Base-by-base conservation (phyloP, 2,888 invertebrate genomes). In the Phyto melanocephala region DNA sequence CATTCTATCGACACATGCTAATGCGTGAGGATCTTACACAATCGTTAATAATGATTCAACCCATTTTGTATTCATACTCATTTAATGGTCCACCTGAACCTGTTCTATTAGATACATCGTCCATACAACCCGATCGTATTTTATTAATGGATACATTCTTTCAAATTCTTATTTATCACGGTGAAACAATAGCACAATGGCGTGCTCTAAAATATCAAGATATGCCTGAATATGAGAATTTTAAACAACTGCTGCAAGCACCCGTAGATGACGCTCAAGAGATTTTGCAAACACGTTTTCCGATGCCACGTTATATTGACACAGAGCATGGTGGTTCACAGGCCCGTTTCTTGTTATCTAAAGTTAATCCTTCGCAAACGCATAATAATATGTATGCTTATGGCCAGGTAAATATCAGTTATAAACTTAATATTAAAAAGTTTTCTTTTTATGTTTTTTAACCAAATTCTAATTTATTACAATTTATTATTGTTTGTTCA, bases 81-180 rank as follows among this genome's bases (percentile, higher is more conserved):
- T 99, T 99, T 92, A 97, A 96, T 88, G 99, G 99, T 0, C 97
- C 98, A 0, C 98, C 98, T 0, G 98, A 99, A 92, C 99, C 99
- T 0, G 99, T 99, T 5, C 92, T 99, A 22, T 92, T 99, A 42
- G 99, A 99, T 91, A 98, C 99, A 2, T 98, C 98, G 67, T 98
- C 98, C 83, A 99, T 99, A 89, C 97, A 98, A 91, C 95, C 98
- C 0, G 99, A 99, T 91, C 93, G 98, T 80, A 99, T 99, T 88
- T 93, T 99, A 54, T 94, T 99, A 71, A 99, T 99, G 99, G 99
- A 99, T 92, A 99, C 99, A 0, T 99, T 99, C 93, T 99, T 99
- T 95, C 99, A 99, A 92, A 98, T 99, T 88, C 94, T 99, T 75
- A 99, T 99, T 88, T 99, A 99, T 92, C 99, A 99, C 89, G 99